Conservation (phyloP, 2,888 invertebrate species). For the Drosophila emarginata region DNA sequence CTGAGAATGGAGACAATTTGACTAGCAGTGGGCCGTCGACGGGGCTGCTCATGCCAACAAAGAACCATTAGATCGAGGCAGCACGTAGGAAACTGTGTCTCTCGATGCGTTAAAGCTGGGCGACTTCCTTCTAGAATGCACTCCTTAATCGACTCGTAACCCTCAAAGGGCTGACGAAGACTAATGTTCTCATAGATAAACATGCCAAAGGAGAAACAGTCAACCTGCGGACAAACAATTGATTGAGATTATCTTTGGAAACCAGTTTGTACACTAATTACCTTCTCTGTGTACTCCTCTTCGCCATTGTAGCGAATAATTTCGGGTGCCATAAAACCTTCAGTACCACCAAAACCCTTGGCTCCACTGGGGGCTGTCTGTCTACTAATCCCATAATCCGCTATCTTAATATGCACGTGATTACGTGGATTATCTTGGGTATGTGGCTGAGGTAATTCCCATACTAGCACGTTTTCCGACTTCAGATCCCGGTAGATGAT, state of each 20-base stretch:
- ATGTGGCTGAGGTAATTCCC: constrained; percentile 93
- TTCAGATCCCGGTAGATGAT: constrained; percentile 92
- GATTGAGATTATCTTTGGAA: not conserved
- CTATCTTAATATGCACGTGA: constrained; percentile 94
- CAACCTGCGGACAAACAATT: constrained; percentile 85
- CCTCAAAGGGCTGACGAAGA: constrained; percentile 96
- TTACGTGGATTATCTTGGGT: constrained; percentile 86
- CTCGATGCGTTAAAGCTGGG: constrained; percentile 92
- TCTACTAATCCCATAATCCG: constrained; percentile 97
- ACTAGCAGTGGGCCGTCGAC: constrained; percentile 94
- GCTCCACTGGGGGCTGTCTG: constrained; percentile 94
- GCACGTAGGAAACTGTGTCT: constrained; percentile 92
- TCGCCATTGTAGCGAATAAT: constrained; percentile 99
- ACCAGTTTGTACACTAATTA: constrained; percentile 65
- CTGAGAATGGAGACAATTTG: constrained; percentile 95
- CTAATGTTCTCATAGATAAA: constrained; percentile 97
- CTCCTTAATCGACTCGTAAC: constrained; percentile 98
- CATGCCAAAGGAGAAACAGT: constrained; percentile 99
- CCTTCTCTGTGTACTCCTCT: constrained; percentile 99
- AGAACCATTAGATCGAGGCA: constrained; percentile 97
- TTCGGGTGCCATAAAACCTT: constrained; percentile 99
- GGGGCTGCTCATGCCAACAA: constrained; percentile 95
- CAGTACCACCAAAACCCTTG: constrained; percentile 99
- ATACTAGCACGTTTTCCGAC: constrained; percentile 99
- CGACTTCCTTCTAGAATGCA: constrained; percentile 97